Base-by-base conservation (phyloP, 1,140 invertebrate species). In the Drosophila paulistorum region DNA sequence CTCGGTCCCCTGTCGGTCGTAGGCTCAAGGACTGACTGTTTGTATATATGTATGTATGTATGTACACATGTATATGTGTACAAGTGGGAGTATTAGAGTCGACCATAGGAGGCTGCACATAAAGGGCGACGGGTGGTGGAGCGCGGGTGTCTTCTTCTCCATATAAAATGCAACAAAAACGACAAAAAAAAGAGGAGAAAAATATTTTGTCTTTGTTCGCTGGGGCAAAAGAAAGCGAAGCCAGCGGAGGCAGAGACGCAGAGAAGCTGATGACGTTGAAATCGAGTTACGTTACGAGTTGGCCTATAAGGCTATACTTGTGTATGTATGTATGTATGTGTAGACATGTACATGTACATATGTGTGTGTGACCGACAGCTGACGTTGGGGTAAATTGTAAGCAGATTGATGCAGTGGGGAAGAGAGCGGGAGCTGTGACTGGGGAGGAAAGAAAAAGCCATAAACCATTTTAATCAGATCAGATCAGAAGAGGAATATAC, bases 241-340 rank as follows among this genome's bases (percentile, higher is more conserved):
- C 17, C 45, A 48, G 45, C 45, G 45, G 58, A 20, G 58, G 61
- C 61, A 20, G 39, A 42, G 39, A 41, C 54, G 66, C 71, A 20
- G 33, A 35, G 48, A 69, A 20, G 73, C 69, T 86, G 82, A 86
- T 86, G 82, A 86, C 82, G 82, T 86, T 86, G 82, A 86, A 79
- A 82, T 68, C 76, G 74, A 77, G 74, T 77, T 76, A 87, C 71
- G 79, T 68, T 71, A 73, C 72, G 45, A 59, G 76, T 75, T 68
- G 55, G 55, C 35, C 59, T 41, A 17, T 41, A 39, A 61, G 59
- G 62, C 72, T 74, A 71, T 65, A 14, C 33, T 14, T 64, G 26
- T 30, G 35, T 35, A 10, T 57, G 67, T 55, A 17, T 17, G 51
- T 65, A 30, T 42, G 37, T 42, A 65, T 45, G 48, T 33, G n/a